Evolutionary conservation across 2,113 vertebrate species (phyloP).

Genomic region (Canis aureus): DNA sequence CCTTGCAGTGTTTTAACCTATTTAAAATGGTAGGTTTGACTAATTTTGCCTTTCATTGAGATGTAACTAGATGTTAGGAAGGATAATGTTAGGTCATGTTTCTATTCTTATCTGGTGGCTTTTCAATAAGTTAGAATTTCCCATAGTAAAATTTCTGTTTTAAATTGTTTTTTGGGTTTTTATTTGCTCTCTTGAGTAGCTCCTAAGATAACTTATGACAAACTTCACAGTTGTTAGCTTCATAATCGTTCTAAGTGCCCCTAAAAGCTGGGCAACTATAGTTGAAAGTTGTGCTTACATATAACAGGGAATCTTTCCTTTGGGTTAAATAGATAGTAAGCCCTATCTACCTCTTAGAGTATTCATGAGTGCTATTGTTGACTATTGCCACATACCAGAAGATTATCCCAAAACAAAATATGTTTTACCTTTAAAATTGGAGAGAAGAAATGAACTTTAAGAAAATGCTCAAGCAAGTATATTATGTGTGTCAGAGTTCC

Average conservation of each 20-base stretch:
- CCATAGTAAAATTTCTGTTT: neutral
- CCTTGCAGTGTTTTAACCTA: neutral
- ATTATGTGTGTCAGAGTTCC: neutral
- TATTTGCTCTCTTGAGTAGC: neutral
- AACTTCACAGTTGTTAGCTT: neutral
- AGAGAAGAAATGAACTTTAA: conserved; percentile 14
- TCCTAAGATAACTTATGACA: neutral
- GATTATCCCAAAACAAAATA: conserved; percentile 11
- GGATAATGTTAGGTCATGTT: neutral
- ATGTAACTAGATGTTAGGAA: neutral
- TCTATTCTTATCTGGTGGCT: neutral
- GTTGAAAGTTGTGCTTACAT: neutral
- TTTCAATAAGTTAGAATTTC: neutral
- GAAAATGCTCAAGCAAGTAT: neutral
- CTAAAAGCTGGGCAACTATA: neutral
- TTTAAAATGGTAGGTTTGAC: conserved; percentile 18
- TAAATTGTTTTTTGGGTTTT: neutral
- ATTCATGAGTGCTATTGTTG: neutral
- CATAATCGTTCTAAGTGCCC: neutral
- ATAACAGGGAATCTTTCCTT: conserved; percentile 7
- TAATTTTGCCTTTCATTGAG: neutral
- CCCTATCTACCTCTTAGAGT: neutral
- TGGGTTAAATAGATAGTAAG: conserved; percentile 1
- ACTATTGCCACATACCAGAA: neutral
- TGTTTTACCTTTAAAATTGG: conserved; percentile 38